Evolutionary conservation across 2,888 invertebrate genomes (phyloP).

Genomic region (Cryptus viduatorius): DNA sequence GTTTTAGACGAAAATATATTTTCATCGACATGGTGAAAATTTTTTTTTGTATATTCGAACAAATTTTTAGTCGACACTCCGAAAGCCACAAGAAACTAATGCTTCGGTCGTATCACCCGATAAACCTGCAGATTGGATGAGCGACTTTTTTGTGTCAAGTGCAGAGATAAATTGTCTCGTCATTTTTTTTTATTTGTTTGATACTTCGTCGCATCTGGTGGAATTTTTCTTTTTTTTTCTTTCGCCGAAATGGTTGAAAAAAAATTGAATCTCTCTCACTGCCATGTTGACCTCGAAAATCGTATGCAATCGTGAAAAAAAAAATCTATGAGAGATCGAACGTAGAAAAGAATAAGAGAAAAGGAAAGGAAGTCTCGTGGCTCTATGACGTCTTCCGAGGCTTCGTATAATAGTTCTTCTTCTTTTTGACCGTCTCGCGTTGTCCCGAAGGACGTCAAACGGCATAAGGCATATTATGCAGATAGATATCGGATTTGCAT

Average conservation of each 20-base stretch:
- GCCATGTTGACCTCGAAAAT: background rate
- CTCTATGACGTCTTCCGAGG: constrained; percentile 10
- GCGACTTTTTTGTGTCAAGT: no score
- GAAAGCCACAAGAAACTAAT: no score
- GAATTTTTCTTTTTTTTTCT: no score
- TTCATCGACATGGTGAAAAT: no score
- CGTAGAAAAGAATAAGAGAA: constrained; percentile 14
- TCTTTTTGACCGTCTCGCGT: constrained; percentile 6
- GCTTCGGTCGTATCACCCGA: no score
- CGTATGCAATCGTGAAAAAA: background rate
- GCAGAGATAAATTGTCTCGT: no score
- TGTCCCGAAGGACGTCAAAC: constrained; percentile 17
- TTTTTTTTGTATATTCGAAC: no score
- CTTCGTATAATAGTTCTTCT: constrained; percentile 3
- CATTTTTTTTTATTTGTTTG: no score
- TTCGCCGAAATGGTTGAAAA: background rate
- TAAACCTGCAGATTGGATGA: no score
- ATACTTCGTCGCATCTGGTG: no score
- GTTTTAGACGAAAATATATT: no score
- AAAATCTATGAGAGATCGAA: background rate
- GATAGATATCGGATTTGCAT: background rate
- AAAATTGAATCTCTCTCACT: background rate
- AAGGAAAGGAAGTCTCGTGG: constrained; percentile 22
- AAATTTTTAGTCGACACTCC: no score
- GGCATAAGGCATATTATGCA: constrained; percentile 7